Evolutionary conservation across 2,888 invertebrate species (phyloP).

Genomic region (Scaptomyza flava): DNA sequence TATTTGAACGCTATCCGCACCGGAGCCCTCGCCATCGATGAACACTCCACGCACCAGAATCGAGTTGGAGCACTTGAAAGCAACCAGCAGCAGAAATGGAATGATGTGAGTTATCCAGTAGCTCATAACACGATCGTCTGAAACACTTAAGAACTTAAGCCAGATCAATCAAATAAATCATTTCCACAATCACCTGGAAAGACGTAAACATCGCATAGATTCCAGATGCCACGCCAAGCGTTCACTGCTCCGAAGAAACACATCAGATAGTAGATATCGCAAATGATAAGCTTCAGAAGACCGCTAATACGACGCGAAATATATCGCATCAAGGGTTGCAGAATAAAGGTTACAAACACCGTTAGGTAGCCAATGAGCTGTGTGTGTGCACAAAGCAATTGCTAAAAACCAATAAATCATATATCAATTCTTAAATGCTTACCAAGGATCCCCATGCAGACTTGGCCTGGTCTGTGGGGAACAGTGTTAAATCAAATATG

Average conservation of each 20-base stretch:
- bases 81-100: slow-evolving; percentile 90
- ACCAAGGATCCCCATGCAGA: slow-evolving; percentile 93
- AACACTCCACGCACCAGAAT: slow-evolving; percentile 94
- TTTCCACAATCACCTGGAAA: slow-evolving; percentile 87
- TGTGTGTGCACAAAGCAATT: neutral
- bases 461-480: slow-evolving; percentile 88
- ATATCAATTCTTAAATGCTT: slow-evolving; percentile 80
- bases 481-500: slow-evolving; percentile 91
- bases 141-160: neutral
- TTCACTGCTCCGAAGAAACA: slow-evolving; percentile 93
- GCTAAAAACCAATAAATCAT: neutral
- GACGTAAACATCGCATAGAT: slow-evolving; percentile 90
- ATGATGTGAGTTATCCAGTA: slow-evolving; percentile 92
- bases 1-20: slow-evolving; percentile 92
- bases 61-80: slow-evolving; percentile 94
- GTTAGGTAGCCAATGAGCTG: slow-evolving; percentile 89
- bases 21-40: slow-evolving; percentile 93
- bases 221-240: slow-evolving; percentile 95
- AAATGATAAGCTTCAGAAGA: slow-evolving; percentile 88
- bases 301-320: slow-evolving; percentile 89
- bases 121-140: slow-evolving; percentile 90
- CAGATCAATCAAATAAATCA: neutral
- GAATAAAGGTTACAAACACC: slow-evolving; percentile 89
- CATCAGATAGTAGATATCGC: slow-evolving; percentile 91
- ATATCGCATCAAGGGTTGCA: slow-evolving; percentile 91